A percentile compares a stretch with the other conserved stretches of the same genome.
phyloP scores from a whole-genome alignment of 2,797 vertebrate genomes.

The Cirrhinus mrigala region DNA sequence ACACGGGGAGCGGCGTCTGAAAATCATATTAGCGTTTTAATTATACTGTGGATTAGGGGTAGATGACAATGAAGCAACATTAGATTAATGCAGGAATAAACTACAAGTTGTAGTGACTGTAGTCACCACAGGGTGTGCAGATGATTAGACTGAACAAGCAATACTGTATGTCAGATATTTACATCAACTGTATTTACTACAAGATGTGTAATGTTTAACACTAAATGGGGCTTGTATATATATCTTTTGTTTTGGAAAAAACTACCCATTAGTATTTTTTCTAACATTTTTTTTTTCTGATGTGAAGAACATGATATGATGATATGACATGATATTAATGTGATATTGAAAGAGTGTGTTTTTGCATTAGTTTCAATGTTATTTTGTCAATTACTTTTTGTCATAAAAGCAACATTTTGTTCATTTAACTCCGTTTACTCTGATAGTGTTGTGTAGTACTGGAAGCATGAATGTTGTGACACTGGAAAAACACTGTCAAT shows the following conservation, averaged over 20 bases:
- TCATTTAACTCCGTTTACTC: background rate
- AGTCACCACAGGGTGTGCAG: background rate
- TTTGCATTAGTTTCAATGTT: background rate
- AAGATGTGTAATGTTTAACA: background rate
- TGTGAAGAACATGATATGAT: background rate
- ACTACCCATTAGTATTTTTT: background rate
- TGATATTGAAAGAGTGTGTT: background rate
- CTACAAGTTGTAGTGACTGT: background rate
- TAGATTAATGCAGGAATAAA: slow-evolving; percentile 14
- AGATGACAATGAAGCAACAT: slow-evolving; percentile 27
- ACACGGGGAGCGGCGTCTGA: slow-evolving; percentile 12
- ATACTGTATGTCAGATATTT: background rate
- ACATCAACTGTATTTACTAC: slow-evolving; percentile 1
- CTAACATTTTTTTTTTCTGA: background rate
- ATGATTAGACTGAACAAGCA: slow-evolving; percentile 1
- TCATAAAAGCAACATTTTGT: background rate
- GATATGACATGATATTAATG: no score
- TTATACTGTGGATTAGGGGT: slow-evolving; percentile 66
- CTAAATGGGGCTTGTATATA: background rate
- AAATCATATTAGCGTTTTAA: slow-evolving; percentile 38
- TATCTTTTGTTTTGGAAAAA: background rate
- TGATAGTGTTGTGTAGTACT: background rate
- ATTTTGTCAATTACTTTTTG: background rate
- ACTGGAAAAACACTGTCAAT: slow-evolving; percentile 7
- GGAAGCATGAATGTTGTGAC: slow-evolving; percentile 40